Evolutionary conservation across 1,140 invertebrate genomes (phyloP).

Genomic region (Hypothenemus hampei): DNA sequence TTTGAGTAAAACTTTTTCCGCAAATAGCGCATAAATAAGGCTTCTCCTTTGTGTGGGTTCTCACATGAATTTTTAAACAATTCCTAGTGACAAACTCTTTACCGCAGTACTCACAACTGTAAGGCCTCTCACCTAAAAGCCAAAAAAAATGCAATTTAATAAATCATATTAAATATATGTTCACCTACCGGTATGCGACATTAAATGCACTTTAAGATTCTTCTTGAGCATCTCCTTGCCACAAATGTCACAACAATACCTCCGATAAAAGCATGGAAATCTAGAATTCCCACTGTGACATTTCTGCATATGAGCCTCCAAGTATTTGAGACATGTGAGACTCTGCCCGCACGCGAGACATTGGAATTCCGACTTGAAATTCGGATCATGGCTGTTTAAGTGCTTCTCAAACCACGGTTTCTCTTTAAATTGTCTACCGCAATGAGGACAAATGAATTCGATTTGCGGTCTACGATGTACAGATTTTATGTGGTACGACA

Average conservation of each 20-base stretch:
- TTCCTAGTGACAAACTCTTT: conserved; percentile 62
- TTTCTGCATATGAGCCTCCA: conserved; percentile 32
- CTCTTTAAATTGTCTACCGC: conserved; percentile 15
- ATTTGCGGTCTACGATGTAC: conserved; percentile 1
- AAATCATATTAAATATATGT: not conserved
- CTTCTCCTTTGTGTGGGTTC: conserved; percentile 67
- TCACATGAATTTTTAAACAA: conserved; percentile 67
- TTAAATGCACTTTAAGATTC: conserved; percentile 20
- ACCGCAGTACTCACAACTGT: conserved; percentile 39
- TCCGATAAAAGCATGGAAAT: conserved; percentile 15
- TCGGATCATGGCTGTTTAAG: conserved; percentile 13
- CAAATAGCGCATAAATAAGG: conserved; percentile 72
- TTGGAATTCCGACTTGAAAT: conserved; percentile 11
- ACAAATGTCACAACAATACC: conserved; percentile 22
- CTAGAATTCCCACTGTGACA: conserved; percentile 4
- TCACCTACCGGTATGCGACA: conserved; percentile 18
- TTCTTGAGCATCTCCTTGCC: conserved; percentile 22
- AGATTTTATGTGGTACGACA: conserved; percentile 8
- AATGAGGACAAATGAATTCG: conserved; percentile 14
- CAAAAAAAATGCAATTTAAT: not conserved
- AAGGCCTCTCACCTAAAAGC: conserved; percentile 38
- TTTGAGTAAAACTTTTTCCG: conserved; percentile 64
- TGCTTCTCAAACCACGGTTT: conserved; percentile 19
- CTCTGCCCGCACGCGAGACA: conserved; percentile 47
- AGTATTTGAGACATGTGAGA: conserved; percentile 33